Base-by-base conservation (phyloP, 2,113 vertebrate genomes). In the Aleadryas rufinucha region DNA sequence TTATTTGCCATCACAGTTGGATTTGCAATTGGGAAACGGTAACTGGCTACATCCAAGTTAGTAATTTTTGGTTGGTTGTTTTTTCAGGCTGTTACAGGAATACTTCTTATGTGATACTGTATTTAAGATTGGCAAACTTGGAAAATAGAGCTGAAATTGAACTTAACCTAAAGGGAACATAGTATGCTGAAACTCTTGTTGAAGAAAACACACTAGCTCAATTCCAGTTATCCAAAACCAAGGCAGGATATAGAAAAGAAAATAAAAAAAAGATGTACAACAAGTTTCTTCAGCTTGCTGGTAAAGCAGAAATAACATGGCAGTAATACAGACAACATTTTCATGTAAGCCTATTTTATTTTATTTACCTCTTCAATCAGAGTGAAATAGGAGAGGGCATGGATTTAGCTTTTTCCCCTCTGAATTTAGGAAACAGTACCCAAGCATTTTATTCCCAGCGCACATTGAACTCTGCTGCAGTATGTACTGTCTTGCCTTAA, bases 351-450 rank as follows among this genome's bases (percentile, higher is more conserved):
- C 68, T 81, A 81, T 94, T 95, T 93, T 81, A 68, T 86, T 97
- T 93, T 96, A 94, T 96, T 97, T 96, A 93, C 88, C 28, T 96
- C 83, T 87, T 95, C 85, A 95, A 93, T 94, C 90, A 76, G 80
- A 82, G 52, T 95, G 96, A 95, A 96, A 95, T 52, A 69, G 80
- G 93, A 96, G 92, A 96, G 83, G 79, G 41, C 60, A 77, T 4
- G 24, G 59, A 47, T 93, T 96, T 88, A 75, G 47, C 71, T 86
- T 69, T 94, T 90, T 24, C 85, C 35, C 79, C 76, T 90, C 37
- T 0, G 0, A 94, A 77, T 94, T 78, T 95, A 78, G 76, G 92
- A 91, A 95, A 93, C 27, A 52, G 68, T 86, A 94, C 68, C 92
- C 92, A 84, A 80, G 82, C 11, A 0, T 93, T 95, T 96, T 78